phyloP scores from a whole-genome alignment of 2,113 vertebrate genomes.

The Chloropsis cyanopogon region DNA sequence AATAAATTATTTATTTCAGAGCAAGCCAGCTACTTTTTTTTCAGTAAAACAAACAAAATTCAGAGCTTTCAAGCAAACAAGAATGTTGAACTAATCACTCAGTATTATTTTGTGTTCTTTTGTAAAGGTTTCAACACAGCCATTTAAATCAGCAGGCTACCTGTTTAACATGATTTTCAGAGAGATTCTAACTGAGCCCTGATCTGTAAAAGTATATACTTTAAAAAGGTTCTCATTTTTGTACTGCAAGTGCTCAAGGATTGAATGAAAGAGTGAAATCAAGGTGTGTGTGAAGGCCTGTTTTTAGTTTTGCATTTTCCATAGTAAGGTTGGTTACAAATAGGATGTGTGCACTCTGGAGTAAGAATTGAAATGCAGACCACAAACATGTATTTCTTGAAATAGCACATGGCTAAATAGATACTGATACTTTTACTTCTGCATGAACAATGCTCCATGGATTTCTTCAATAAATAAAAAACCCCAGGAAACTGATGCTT shows the following conservation, averaged over 20 bases:
- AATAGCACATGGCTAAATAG: neutral
- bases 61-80: neutral
- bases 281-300: neutral
- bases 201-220: neutral
- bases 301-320: neutral
- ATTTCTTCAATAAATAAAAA: neutral
- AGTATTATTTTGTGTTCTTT: neutral
- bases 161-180: neutral
- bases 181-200: neutral
- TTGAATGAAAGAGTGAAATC: neutral
- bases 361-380: neutral
- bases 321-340: neutral
- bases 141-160: conserved; percentile 12
- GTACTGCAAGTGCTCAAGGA: neutral
- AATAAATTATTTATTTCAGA: neutral
- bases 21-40: neutral
- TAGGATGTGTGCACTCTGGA: neutral
- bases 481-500: fast-evolving
- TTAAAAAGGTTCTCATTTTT: neutral
- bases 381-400: neutral
- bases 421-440: neutral
- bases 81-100: neutral
- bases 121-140: neutral
- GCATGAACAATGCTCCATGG: neutral
- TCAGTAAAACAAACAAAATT: neutral